These are phyloP conservation scores for Halcyon malimbica DNA, from an alignment of 2,113 vertebrate genomes.

Conservation along the genomic window DNA sequence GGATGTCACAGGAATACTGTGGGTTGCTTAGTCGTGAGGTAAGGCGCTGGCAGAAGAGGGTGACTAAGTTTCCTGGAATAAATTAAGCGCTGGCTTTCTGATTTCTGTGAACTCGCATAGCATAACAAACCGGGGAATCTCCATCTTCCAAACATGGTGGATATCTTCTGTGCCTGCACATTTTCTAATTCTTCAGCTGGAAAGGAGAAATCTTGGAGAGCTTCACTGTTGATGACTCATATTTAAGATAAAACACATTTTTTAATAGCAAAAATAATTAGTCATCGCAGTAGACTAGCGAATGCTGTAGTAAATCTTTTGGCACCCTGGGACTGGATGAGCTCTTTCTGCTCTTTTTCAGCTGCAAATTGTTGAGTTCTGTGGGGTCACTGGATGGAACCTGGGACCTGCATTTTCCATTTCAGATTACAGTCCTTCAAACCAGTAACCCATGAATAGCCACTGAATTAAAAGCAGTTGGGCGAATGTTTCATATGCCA, in stretches of 20 bases:
- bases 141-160: neutral
- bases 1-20: neutral
- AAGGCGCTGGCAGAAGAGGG: neutral
- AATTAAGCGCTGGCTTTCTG: constrained; percentile 4
- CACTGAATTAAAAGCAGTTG: neutral
- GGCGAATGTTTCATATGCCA: neutral
- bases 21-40: neutral
- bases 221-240: constrained; percentile 20
- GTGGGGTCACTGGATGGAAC: neutral
- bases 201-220: constrained; percentile 25
- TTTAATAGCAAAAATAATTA: constrained; percentile 44
- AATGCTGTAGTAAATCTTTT: constrained; percentile 27
- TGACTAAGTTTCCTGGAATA: constrained; percentile 22
- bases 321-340: neutral
- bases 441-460: neutral
- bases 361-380: neutral
- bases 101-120: neutral
- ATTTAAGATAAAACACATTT: constrained; percentile 35
- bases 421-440: neutral
- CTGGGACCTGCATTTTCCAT: neutral
- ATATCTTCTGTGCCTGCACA: neutral
- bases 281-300: neutral
- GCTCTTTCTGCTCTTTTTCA: constrained; percentile 23
- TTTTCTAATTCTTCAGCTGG: neutral
- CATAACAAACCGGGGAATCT: neutral